These are phyloP conservation scores for Camelus dromedarius DNA, from an alignment of 2,113 vertebrate genomes.

Conservation along the genomic window DNA sequence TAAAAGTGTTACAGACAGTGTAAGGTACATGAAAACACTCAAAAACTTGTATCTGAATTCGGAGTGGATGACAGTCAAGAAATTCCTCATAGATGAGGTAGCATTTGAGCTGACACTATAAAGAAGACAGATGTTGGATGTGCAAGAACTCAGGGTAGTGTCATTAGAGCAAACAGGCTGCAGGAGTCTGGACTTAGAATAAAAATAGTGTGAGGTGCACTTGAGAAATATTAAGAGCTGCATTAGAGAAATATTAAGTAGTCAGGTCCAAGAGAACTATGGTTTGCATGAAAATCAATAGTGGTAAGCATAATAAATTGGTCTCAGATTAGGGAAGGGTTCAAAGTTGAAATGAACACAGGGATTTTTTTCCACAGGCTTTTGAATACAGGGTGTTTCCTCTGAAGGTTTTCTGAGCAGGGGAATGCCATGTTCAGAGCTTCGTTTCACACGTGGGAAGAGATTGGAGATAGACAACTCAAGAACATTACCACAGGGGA, in stretches of 20 bases:
- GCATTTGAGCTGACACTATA: not conserved
- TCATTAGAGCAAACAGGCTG: not conserved
- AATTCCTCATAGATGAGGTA: not conserved
- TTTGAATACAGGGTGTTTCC: not conserved
- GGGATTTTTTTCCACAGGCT: not conserved
- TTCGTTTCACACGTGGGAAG: not conserved
- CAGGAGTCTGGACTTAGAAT: not conserved
- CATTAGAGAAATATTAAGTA: too few relatives aligned
- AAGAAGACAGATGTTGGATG: not conserved
- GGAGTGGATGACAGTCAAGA: not conserved
- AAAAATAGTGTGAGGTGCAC: not conserved
- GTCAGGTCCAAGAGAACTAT: not conserved
- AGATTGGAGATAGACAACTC: not conserved
- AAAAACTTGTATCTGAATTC: not conserved
- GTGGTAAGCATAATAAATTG: not conserved
- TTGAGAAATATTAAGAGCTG: not conserved
- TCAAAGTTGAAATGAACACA: not conserved
- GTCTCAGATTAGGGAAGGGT: not conserved
- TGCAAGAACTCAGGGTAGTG: not conserved
- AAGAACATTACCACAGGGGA: not conserved
- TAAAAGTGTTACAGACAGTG: not conserved
- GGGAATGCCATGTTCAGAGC: not conserved
- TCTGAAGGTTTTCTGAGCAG: not conserved
- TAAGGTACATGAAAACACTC: not conserved
- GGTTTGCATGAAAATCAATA: not conserved